phyloP scores from a whole-genome alignment of 37 sponge, comb jelly and placozoan species.

The Spongilla lacustris region DNA sequence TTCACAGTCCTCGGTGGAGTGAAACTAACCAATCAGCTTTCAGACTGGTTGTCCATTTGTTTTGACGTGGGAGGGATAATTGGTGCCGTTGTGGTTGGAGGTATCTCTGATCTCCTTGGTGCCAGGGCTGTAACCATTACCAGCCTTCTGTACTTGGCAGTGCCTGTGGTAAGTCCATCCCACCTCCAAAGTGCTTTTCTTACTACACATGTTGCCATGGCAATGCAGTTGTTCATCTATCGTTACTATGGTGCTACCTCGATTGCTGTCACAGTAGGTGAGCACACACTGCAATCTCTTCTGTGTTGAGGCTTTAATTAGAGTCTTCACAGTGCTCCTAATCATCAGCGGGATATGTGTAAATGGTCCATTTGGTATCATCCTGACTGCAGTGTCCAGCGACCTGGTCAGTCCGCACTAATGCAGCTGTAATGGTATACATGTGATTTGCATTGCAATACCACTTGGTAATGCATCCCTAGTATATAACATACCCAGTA shows the following conservation, averaged over 20 bases:
- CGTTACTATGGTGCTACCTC: too few species aligned
- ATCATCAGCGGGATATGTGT: conserved; percentile 63
- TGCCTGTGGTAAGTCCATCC: conserved; percentile 65
- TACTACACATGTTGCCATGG: too few species aligned
- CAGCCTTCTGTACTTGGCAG: conserved; percentile 47
- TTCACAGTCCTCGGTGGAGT: too few species aligned
- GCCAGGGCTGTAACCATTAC: conserved; percentile 61
- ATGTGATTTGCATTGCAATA: too few species aligned
- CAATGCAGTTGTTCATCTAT: too few species aligned
- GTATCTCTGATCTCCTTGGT: conserved; percentile 63
- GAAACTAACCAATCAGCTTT: neutral
- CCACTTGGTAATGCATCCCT: too few species aligned
- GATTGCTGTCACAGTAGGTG: too few species aligned
- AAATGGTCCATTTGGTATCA: conserved; percentile 87
- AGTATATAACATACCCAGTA: too few species aligned
- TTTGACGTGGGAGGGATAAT: conserved; percentile 89
- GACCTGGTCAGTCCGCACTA: conserved; percentile 39
- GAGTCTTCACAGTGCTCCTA: conserved; percentile 47
- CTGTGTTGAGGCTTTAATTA: too few species aligned
- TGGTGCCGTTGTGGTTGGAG: conserved; percentile 42
- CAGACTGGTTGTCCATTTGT: conserved; percentile 69
- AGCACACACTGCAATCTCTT: too few species aligned
- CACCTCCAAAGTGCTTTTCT: too few species aligned
- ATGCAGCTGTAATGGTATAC: too few species aligned
- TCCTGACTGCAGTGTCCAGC: conserved; percentile 89